Evolutionary conservation across 2,888 invertebrate genomes (phyloP).

Genomic region (Chromoteleia sp.): DNA sequence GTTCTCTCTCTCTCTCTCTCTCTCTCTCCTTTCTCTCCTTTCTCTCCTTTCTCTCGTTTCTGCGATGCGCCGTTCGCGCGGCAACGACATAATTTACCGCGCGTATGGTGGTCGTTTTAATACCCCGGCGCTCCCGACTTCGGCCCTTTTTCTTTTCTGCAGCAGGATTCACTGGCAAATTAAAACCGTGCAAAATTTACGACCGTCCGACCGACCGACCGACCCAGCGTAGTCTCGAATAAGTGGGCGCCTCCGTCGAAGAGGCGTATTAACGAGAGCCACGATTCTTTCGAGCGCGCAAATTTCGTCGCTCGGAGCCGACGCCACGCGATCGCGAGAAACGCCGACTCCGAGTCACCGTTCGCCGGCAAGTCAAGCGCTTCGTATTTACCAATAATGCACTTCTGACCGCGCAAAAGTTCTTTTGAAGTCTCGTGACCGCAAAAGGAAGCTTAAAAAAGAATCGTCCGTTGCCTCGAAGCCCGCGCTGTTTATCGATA

Average conservation of each 20-base stretch:
- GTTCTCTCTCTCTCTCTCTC: slow-evolving; percentile 9
- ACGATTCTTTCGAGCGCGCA: slow-evolving; percentile 33
- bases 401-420: slow-evolving; percentile 29
- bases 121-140: slow-evolving; percentile 71
- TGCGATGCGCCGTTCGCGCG: slow-evolving; percentile 68
- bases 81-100: slow-evolving; percentile 78
- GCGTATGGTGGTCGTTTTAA: slow-evolving; percentile 76
- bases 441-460: slow-evolving; percentile 40
- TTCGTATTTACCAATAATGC: slow-evolving; percentile 24
- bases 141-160: slow-evolving; percentile 43
- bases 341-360: neutral
- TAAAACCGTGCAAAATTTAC: slow-evolving; percentile 78
- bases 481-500: slow-evolving; percentile 27
- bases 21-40: slow-evolving; percentile 45
- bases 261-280: slow-evolving; percentile 76
- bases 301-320: slow-evolving; percentile 42
- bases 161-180: slow-evolving; percentile 71
- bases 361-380: slow-evolving; percentile 26
- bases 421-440: slow-evolving; percentile 40
- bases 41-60: slow-evolving; percentile 48
- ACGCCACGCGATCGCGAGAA: slow-evolving; percentile 21
- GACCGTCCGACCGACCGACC: slow-evolving; percentile 22
- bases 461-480: slow-evolving; percentile 15
- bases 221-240: slow-evolving; percentile 74
- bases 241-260: slow-evolving; percentile 72